Conservation (phyloP, 2,113 vertebrate species). For the Macquaria australasica region DNA sequence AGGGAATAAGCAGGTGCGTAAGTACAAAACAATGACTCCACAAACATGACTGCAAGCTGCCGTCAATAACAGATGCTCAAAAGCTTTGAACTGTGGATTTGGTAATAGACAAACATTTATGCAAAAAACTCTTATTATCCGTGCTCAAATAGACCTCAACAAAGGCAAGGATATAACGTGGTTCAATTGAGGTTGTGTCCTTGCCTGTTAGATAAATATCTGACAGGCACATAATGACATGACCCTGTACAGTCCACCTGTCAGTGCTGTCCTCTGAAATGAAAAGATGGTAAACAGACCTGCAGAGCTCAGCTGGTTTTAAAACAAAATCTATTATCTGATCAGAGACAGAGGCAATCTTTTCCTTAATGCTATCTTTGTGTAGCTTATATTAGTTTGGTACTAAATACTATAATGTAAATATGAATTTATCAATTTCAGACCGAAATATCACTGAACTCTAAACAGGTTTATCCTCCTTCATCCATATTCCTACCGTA, state of each 20-base stretch:
- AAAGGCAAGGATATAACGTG: constrained; percentile 9
- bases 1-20: constrained; percentile 78
- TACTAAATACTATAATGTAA: not conserved
- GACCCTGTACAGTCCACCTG: constrained; percentile 42
- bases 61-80: constrained; percentile 27
- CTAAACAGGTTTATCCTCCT: constrained; percentile 1
- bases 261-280: constrained; percentile 39
- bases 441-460: not conserved
- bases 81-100: constrained; percentile 33
- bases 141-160: constrained; percentile 19
- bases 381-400: not conserved
- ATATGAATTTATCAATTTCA: constrained; percentile 14
- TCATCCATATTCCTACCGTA: not conserved
- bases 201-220: constrained; percentile 53
- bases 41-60: constrained; percentile 35
- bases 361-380: not conserved
- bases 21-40: constrained; percentile 57
- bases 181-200: constrained; percentile 19
- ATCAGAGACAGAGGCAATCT: not conserved
- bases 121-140: not conserved
- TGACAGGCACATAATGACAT: constrained; percentile 22
- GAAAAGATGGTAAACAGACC: constrained; percentile 45
- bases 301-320: constrained; percentile 1
- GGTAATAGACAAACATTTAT: constrained; percentile 12
- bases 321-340: not conserved